Evolutionary conservation across 2,888 invertebrate species (phyloP), one percentile per base, ranked within the genome.

Genomic region (Sussaba pulchella): DNA sequence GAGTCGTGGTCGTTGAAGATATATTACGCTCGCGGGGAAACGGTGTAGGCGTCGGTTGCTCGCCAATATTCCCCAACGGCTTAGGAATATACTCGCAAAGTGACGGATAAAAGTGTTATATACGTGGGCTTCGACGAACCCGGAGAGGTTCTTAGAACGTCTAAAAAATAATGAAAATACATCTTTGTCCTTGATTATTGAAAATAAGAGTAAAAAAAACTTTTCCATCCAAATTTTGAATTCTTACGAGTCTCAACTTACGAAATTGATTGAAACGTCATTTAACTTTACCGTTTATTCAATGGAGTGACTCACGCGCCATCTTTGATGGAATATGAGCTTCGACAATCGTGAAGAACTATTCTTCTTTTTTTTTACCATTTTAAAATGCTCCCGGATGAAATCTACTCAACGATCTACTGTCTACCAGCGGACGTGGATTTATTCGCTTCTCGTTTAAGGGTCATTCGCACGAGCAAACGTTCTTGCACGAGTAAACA

Each of bases 1-100:
- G 50, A 72, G 39, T 43, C 67, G 26, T 61, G 21, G n/a, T 75
- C 61, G 41, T 80, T 71, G 66, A 52, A 45, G 66, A 52, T 43
- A 52, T 10, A 17, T 45, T 26, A 50, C 21, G 24, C 19, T 66
- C 50, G 8, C 21, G 21, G n/a, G 14, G 50, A 39, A 12, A 5
- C 39, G 59, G 14, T 10, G 59, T 59, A 19, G 59, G 39, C 59
- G 39, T 19, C n/a, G n/a, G n/a, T n/a, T 59, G 39, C 17, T 59
- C 59, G 19, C 3, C 17, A n/a, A 54, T 26, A 8, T 31, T 17
- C 6, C 19, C 39, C 10, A 2, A 19, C 21, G 6, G 8, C 3
- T 24, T 39, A 8, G 8, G 36, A 9, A n/a, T n/a, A 17, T 54
- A 19, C 14, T 10, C 67, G 26, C 63, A 54, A n/a, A 47, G 61